Percentiles rank a stretch among this genome's conserved stretches.
Conservation (phyloP, 1,140 invertebrate species). For the Drosophila kikkawai region DNA sequence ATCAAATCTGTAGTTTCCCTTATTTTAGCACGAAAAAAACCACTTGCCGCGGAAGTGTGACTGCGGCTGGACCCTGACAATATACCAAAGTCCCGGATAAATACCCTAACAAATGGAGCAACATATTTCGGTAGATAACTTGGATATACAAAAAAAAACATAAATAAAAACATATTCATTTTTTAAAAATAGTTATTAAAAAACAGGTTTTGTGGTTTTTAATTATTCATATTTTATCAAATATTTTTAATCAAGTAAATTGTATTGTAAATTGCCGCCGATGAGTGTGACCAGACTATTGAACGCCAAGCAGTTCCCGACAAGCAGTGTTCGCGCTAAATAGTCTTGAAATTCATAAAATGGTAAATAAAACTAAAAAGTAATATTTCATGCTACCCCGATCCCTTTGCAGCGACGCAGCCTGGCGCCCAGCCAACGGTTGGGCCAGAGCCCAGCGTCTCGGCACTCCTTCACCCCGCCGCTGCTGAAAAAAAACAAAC, state of each 20-base stretch:
- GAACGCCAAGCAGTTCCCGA: neutral
- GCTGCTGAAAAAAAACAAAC: conserved; percentile 72
- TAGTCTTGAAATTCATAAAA: conserved; percentile 25
- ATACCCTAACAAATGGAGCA: neutral
- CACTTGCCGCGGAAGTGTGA: conserved; percentile 32
- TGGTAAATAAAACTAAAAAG: conserved; percentile 38
- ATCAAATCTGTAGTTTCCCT: conserved; percentile 24
- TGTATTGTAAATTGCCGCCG: neutral
- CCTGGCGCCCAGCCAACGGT: conserved; percentile 74
- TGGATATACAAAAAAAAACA: neutral
- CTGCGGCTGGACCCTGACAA: conserved; percentile 1
- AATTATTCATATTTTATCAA: neutral
- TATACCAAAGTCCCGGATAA: neutral
- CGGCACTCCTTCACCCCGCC: conserved; percentile 65
- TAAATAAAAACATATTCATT: neutral
- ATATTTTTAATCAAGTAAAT: neutral
- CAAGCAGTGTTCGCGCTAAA: conserved; percentile 26
- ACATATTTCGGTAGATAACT: neutral
- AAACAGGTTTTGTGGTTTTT: accelerated
- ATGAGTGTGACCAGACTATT: neutral
- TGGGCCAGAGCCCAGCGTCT: conserved; percentile 36
- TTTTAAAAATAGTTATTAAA: no score
- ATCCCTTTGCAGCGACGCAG: conserved; percentile 62
- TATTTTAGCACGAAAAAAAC: conserved; percentile 40
- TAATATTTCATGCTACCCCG: neutral